phyloP scores from a whole-genome alignment of 2,888 invertebrate genomes.

The Netelia melanura region DNA sequence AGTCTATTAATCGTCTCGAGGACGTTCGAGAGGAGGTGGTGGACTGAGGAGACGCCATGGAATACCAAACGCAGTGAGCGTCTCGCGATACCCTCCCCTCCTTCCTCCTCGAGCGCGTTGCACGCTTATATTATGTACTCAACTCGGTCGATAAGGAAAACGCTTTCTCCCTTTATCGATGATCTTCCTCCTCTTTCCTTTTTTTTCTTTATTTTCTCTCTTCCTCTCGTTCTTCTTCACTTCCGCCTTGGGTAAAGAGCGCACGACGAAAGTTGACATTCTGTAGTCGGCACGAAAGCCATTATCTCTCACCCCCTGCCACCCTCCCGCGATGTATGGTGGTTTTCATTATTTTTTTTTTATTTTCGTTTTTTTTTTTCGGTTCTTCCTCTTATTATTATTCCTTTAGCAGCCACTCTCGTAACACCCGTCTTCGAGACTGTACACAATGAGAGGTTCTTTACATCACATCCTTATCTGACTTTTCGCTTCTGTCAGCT shows the following conservation, averaged over 20 bases:
- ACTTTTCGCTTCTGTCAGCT: constrained; percentile 4
- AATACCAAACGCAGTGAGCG: constrained; percentile 77
- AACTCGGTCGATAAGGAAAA: constrained; percentile 60
- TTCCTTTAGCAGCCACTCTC: constrained; percentile 42
- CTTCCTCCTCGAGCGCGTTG: constrained; percentile 40
- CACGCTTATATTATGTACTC: constrained; percentile 23
- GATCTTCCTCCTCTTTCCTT: constrained; percentile 17
- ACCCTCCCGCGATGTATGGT: constrained; percentile 36
- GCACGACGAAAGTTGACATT: constrained; percentile 69
- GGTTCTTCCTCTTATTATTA: constrained; percentile 5
- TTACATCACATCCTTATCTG: constrained; percentile 27
- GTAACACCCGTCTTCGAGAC: constrained; percentile 53
- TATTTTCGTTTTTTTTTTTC: neutral
- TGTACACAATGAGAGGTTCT: constrained; percentile 47
- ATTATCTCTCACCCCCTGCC: constrained; percentile 55
- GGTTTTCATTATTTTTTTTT: constrained; percentile 20
- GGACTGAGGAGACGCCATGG: constrained; percentile 69
- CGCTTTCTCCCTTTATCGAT: constrained; percentile 45
- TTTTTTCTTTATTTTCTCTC: constrained; percentile 50
- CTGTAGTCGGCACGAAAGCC: constrained; percentile 69
- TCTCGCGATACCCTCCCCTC: neutral
- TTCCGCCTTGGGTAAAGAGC: constrained; percentile 59
- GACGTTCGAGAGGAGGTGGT: constrained; percentile 65
- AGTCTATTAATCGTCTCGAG: constrained; percentile 80
- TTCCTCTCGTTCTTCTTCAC: constrained; percentile 8